Percentiles rank a stretch among this genome's conserved stretches.
phyloP scores from a whole-genome alignment of 1,140 invertebrate genomes.

The Coboldia fuscipes region DNA sequence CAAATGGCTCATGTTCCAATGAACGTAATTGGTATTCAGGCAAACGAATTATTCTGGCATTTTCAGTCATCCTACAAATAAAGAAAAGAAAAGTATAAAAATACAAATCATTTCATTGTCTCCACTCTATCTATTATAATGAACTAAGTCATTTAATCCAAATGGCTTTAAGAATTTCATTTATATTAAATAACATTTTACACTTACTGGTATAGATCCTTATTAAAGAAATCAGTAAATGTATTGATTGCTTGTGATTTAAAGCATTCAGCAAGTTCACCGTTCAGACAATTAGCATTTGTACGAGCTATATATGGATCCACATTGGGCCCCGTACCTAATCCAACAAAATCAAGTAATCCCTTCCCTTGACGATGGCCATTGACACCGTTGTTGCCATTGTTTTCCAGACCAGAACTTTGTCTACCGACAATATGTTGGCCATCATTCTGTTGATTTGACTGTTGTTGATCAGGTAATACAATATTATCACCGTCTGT shows the following conservation, averaged over 20 bases:
- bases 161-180: no score
- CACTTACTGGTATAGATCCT: constrained; percentile 29
- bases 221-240: constrained; percentile 53
- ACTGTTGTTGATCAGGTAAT: constrained; percentile 27
- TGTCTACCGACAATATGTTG: constrained; percentile 6
- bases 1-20: constrained; percentile 37
- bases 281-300: constrained; percentile 45
- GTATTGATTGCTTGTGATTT: constrained; percentile 49
- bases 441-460: constrained; percentile 15
- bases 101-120: no score
- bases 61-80: constrained; percentile 33
- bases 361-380: constrained; percentile 29
- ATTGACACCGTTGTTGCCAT: constrained; percentile 8
- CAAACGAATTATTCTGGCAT: constrained; percentile 42
- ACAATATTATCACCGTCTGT: constrained; percentile 28
- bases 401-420: constrained; percentile 4
- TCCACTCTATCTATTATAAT: no score
- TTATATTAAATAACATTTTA: no score
- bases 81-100: constrained; percentile 2
- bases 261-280: constrained; percentile 58
- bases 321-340: constrained; percentile 41
- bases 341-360: constrained; percentile 48
- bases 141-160: no score
- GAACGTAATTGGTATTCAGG: constrained; percentile 35
- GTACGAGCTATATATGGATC: constrained; percentile 52